Percentiles rank a stretch among this genome's conserved stretches.
phyloP scores from a whole-genome alignment of 1,140 invertebrate species.

The Antheraea mylitta region DNA sequence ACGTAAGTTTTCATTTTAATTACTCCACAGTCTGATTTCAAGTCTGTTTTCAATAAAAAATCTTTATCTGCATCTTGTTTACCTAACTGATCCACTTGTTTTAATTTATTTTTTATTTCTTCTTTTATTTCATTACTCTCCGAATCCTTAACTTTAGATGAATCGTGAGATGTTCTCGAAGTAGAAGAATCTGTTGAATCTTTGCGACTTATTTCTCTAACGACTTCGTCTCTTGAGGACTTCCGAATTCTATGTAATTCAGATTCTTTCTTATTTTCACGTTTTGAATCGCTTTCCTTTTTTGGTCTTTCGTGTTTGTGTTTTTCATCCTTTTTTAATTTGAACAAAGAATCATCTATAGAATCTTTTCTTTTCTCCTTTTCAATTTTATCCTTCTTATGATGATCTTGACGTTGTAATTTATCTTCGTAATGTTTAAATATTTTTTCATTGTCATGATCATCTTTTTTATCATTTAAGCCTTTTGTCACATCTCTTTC shows the following conservation, averaged over 20 bases:
- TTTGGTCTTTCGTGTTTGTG: constrained; percentile 56
- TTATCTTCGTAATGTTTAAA: constrained; percentile 58
- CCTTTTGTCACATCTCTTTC: constrained; percentile 55
- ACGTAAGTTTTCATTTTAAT: constrained; percentile 27
- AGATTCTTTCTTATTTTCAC: constrained; percentile 57
- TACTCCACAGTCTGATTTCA: constrained; percentile 11
- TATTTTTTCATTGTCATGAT: constrained; percentile 47
- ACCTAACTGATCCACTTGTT: constrained; percentile 37
- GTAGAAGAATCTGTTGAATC: constrained; percentile 76
- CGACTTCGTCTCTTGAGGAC: constrained; percentile 69
- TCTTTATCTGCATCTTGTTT: constrained; percentile 58
- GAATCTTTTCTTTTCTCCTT: constrained; percentile 60
- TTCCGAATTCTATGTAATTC: constrained; percentile 59
- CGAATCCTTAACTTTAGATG: constrained; percentile 63
- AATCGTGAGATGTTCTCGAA: constrained; percentile 75
- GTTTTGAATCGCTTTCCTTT: constrained; percentile 60
- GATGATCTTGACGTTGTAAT: constrained; percentile 53
- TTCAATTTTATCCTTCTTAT: constrained; percentile 58
- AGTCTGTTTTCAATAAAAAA: constrained; percentile 14
- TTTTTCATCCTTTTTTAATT: constrained; percentile 63
- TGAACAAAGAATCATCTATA: constrained; percentile 36
- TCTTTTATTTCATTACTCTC: constrained; percentile 69
- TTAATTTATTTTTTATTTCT: constrained; percentile 51
- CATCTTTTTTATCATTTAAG: constrained; percentile 61
- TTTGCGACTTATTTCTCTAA: constrained; percentile 69